These are phyloP conservation scores for Phengaris arion DNA, from an alignment of 2,888 invertebrate genomes.

Conservation along the genomic window DNA sequence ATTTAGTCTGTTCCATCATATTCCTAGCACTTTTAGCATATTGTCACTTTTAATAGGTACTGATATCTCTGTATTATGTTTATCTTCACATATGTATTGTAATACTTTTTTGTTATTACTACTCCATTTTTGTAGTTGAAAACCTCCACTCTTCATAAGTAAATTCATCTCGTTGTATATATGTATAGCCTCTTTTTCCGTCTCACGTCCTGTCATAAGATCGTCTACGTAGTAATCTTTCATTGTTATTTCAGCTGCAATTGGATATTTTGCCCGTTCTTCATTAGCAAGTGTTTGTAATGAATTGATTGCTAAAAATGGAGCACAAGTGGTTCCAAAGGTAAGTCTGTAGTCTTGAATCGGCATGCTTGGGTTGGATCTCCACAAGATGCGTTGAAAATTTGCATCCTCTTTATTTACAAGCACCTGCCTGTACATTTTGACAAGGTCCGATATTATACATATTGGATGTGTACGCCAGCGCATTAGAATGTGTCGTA, in stretches of 20 bases:
- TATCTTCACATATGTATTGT: not conserved
- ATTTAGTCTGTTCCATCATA: conserved; percentile 44
- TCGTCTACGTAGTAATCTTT: conserved; percentile 30
- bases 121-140: conserved; percentile 33
- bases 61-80: not conserved
- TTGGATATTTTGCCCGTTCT: conserved; percentile 5
- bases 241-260: conserved; percentile 5
- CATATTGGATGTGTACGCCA: conserved; percentile 35
- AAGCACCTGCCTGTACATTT: too few relatives aligned
- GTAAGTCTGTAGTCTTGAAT: too few relatives aligned
- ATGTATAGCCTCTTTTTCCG: conserved; percentile 6
- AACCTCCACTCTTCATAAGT: conserved; percentile 25
- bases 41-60: conserved; percentile 6
- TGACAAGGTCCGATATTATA: too few relatives aligned
- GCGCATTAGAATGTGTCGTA: conserved; percentile 34
- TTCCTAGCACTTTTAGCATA: conserved; percentile 39
- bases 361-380: too few relatives aligned
- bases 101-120: conserved; percentile 16
- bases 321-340: too few relatives aligned
- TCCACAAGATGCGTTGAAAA: too few relatives aligned
- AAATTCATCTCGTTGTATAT: conserved; percentile 25
- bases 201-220: conserved; percentile 22
- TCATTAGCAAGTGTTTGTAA: conserved; percentile 4
- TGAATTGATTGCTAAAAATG: not conserved
- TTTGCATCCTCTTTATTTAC: too few relatives aligned